Evolutionary conservation across 1,140 invertebrate species (phyloP), one percentile per base, ranked within the genome.

Genomic region (Conus betulinus): DNA sequence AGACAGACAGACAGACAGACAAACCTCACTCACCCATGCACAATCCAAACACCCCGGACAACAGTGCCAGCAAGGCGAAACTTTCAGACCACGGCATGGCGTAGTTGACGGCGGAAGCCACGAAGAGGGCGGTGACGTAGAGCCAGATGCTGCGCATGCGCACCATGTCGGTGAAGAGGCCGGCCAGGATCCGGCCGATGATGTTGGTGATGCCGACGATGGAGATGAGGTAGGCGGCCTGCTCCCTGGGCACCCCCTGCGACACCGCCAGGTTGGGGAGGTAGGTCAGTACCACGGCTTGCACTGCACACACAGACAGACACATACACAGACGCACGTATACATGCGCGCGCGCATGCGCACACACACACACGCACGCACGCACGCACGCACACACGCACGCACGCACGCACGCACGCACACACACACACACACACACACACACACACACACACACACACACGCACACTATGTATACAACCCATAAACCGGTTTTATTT

Each of bases 201-300:
- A 91, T 93, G 89, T 94, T 94, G 23, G 92, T 90, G 10, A 94
- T 89, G 27, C 94, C 94, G 17, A 93, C 89, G 13, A 94, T 91
- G 39, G 94, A 94, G 53, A 94, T 92, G 25, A 94, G 88, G n/a
- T 90, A 88, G 52, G 90, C 90, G 0, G 91, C 89, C 57, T 91
- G 60, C 11, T 90, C 76, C 2, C 91, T 87, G 6, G 85, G 51
- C 11, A 94, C 83, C 17, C 90, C 90, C 67, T 91, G 91, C 1
- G 91, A 91, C 0, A 93, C 90, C 0, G 91, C 93, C 57, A 92
- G 88, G 83, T 93, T 91, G 6, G 93, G 93, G n/a, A 94, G 79
- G 88, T 93, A 94, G n/a, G 92, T 94, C 87, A 94, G 11, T 0
- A 92, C 81, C 15, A 93, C 90, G 6, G 91, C 91, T 76, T 94